Evolutionary conservation across 2,888 invertebrate species (phyloP).

Genomic region (Amphipoea lucens): DNA sequence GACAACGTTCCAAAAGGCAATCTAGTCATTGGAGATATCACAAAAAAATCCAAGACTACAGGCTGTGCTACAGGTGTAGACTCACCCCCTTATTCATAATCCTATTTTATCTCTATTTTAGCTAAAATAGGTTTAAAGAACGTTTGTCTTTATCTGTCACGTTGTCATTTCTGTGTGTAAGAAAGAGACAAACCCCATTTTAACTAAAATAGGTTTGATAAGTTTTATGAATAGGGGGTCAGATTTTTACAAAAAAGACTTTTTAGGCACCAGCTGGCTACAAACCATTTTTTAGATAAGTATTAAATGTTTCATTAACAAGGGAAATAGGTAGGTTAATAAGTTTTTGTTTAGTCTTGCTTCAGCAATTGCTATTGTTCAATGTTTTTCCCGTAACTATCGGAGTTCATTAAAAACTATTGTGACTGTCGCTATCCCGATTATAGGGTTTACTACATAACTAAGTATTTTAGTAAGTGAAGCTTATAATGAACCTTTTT

Average conservation of each 20-base stretch:
- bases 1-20: neutral
- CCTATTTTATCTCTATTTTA: no score
- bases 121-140: no score
- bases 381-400: constrained; percentile 63
- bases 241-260: neutral
- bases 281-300: neutral
- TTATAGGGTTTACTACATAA: neutral
- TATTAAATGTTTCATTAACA: constrained; percentile 16
- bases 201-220: no score
- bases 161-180: no score
- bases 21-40: neutral
- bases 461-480: neutral
- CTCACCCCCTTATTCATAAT: no score
- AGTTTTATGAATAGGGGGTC: no score
- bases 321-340: constrained; percentile 22
- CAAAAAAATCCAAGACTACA: neutral
- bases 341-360: constrained; percentile 50
- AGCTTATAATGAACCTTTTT: constrained; percentile 1
- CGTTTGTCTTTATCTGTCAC: no score
- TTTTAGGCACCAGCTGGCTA: neutral
- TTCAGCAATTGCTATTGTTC: constrained; percentile 74
- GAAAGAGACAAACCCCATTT: no score
- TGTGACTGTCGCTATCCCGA: constrained; percentile 14
- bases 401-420: constrained; percentile 50
- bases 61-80: no score